Evolutionary conservation across 2,888 invertebrate species (phyloP).

Genomic region (Suillia variegata): DNA sequence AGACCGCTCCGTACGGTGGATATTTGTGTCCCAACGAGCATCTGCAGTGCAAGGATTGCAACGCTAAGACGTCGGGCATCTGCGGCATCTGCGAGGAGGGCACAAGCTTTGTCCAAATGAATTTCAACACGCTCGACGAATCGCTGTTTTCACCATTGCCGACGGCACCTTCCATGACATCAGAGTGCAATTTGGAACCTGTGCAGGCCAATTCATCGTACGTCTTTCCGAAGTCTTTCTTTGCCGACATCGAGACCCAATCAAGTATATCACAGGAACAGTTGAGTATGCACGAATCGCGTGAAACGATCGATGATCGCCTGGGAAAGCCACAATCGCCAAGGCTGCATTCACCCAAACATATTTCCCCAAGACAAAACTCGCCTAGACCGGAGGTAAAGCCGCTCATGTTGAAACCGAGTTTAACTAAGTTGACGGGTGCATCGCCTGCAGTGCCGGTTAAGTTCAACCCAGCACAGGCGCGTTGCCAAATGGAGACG

Average conservation of each 20-base stretch:
- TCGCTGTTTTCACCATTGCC: neutral
- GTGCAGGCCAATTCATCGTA: constrained; percentile 8
- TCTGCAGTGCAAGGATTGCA: constrained; percentile 29
- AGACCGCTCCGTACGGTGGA: constrained; percentile 29
- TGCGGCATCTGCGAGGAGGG: constrained; percentile 22
- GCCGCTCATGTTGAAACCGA: no score
- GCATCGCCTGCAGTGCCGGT: no score
- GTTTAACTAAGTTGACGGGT: no score
- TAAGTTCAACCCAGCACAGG: no score
- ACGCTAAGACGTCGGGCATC: neutral
- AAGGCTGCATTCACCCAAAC: no score
- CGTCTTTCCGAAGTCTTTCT: constrained; percentile 20
- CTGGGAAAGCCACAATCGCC: neutral
- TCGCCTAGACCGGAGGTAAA: neutral
- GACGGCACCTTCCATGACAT: neutral
- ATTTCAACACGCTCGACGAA: constrained; percentile 7
- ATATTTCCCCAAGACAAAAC: no score
- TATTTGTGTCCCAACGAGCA: constrained; percentile 31
- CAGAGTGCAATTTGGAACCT: neutral
- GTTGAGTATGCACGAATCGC: constrained; percentile 29
- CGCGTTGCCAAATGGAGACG: no score
- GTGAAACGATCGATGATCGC: constrained; percentile 7
- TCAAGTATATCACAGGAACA: constrained; percentile 30
- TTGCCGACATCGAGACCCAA: constrained; percentile 30
- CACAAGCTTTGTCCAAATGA: constrained; percentile 31